These are phyloP conservation scores for Nomada fucata DNA, from an alignment of 2,888 invertebrate species.

Conservation along the genomic window DNA sequence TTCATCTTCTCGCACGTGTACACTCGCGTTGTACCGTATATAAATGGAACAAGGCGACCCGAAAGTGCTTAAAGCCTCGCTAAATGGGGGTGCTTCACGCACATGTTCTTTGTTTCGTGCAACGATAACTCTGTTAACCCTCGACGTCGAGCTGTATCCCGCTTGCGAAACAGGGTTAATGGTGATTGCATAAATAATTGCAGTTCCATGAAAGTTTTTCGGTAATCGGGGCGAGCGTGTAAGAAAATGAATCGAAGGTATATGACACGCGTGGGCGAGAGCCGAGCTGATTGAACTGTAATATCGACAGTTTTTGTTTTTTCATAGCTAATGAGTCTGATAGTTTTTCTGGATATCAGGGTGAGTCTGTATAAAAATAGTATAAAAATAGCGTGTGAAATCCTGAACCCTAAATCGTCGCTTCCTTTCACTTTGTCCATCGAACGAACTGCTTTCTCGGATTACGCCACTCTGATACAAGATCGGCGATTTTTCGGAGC, in stretches of 20 bases:
- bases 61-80: slow-evolving; percentile 43
- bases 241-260: not conserved
- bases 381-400: too few species aligned
- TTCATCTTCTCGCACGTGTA: slow-evolving; percentile 58
- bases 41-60: slow-evolving; percentile 72
- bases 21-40: slow-evolving; percentile 69
- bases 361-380: too few species aligned
- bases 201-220: slow-evolving; percentile 1
- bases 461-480: slow-evolving; percentile 33
- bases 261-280: not conserved
- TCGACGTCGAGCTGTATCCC: not conserved
- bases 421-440: slow-evolving; percentile 55
- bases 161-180: slow-evolving; percentile 37
- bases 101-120: slow-evolving; percentile 33
- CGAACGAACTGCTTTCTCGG: slow-evolving; percentile 45
- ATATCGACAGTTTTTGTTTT: too few species aligned
- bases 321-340: too few species aligned
- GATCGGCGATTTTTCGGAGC: slow-evolving; percentile 49
- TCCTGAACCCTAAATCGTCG: slow-evolving; percentile 19
- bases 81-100: slow-evolving; percentile 38
- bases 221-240: not conserved
- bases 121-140: not conserved
- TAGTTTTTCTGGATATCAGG: too few species aligned
- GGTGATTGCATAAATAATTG: slow-evolving; percentile 28
- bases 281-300: too few species aligned